Evolutionary conservation across 2,888 invertebrate species (phyloP).

Genomic region (Cinara cedri): DNA sequence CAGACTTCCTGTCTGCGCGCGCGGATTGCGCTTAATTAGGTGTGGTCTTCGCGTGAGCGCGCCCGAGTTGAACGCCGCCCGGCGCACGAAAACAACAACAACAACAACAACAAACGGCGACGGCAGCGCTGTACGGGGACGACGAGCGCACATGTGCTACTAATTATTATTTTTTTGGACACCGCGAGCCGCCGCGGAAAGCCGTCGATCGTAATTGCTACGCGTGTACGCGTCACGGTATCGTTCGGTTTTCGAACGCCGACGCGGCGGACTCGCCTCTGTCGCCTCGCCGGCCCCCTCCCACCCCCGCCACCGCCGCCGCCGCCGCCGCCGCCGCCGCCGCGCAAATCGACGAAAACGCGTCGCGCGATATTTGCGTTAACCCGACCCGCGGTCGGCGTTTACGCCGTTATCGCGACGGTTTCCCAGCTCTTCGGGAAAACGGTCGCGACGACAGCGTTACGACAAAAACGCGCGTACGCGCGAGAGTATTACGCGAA

Average conservation of each 20-base stretch:
- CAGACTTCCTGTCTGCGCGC: conserved; percentile 54
- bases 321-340: too few relatives aligned
- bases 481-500: too few relatives aligned
- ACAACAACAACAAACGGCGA: conserved; percentile 1
- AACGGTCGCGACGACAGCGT: too few relatives aligned
- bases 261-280: conserved; percentile 11
- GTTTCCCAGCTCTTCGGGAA: too few relatives aligned
- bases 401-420: too few relatives aligned
- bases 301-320: too few relatives aligned
- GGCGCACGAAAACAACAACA: background rate
- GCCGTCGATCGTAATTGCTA: background rate
- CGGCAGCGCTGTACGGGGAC: background rate
- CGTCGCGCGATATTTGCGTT: too few relatives aligned
- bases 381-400: too few relatives aligned
- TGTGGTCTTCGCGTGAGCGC: conserved; percentile 9
- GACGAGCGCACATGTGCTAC: conserved; percentile 54
- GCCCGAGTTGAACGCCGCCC: background rate
- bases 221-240: background rate
- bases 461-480: too few relatives aligned
- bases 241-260: conserved; percentile 13
- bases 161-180: conserved; percentile 55
- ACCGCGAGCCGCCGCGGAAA: conserved; percentile 32
- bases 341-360: conserved; percentile 6
- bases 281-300: background rate
- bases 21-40: conserved; percentile 46